phyloP scores from a whole-genome alignment of 2,888 invertebrate genomes.

The Agrochola circellaris region DNA sequence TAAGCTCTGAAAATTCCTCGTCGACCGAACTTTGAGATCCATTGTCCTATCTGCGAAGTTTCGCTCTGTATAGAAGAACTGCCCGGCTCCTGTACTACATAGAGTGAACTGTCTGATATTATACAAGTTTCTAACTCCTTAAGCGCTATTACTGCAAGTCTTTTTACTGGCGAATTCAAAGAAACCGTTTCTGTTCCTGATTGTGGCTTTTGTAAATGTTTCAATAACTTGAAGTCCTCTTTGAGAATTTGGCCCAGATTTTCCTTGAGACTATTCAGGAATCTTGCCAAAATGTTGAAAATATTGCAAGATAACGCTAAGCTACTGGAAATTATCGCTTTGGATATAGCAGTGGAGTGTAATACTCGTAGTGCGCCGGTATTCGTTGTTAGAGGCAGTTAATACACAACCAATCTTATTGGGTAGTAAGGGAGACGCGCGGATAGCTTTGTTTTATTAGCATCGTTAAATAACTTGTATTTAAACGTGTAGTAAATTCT shows the following conservation, averaged over 20 bases:
- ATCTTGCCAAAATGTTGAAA: slow-evolving; percentile 56
- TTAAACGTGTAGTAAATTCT: slow-evolving; percentile 17
- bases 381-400: slow-evolving; percentile 37
- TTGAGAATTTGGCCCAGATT: slow-evolving; percentile 41
- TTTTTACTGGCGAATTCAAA: slow-evolving; percentile 46
- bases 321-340: slow-evolving; percentile 46
- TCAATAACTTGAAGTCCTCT: slow-evolving; percentile 52
- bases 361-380: slow-evolving; percentile 29
- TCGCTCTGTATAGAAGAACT: slow-evolving; percentile 51
- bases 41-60: slow-evolving; percentile 67
- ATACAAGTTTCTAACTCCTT: slow-evolving; percentile 61
- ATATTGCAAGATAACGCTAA: slow-evolving; percentile 56
- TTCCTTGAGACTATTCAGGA: slow-evolving; percentile 51
- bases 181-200: slow-evolving; percentile 52
- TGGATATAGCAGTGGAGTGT: slow-evolving; percentile 17
- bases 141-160: slow-evolving; percentile 52
- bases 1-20: slow-evolving; percentile 64
- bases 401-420: slow-evolving; percentile 55
- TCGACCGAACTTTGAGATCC: slow-evolving; percentile 61
- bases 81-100: slow-evolving; percentile 32
- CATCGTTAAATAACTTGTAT: slow-evolving; percentile 45
- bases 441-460: slow-evolving; percentile 45
- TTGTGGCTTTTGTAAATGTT: slow-evolving; percentile 54
- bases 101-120: slow-evolving; percentile 56
- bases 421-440: slow-evolving; percentile 22